A percentile compares a stretch with the other conserved stretches of the same genome.
Conservation (phyloP, 2,113 vertebrate genomes). For the Galbula dea region DNA sequence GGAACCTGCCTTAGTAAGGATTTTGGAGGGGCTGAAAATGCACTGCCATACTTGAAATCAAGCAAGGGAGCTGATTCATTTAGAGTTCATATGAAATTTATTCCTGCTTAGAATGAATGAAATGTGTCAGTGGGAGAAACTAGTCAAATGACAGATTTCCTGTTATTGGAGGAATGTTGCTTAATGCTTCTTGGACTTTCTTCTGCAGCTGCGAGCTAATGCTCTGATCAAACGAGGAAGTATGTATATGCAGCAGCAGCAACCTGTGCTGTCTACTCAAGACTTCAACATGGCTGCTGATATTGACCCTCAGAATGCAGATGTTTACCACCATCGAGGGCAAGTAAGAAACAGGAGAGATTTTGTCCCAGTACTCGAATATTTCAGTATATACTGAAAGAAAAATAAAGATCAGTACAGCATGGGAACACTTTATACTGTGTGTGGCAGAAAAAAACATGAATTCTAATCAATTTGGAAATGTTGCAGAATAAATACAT, state of each 20-base stretch:
- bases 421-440: rapidly evolving
- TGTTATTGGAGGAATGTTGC: background rate
- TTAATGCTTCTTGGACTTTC: background rate
- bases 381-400: background rate
- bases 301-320: slow-evolving; percentile 91
- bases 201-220: slow-evolving; percentile 86
- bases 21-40: background rate
- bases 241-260: slow-evolving; percentile 99
- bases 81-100: background rate
- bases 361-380: background rate
- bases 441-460: background rate
- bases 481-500: background rate
- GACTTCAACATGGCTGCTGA: slow-evolving; percentile 97
- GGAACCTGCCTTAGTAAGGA: background rate
- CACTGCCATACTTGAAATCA: background rate
- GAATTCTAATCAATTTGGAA: background rate
- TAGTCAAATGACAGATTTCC: background rate
- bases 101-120: background rate
- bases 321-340: slow-evolving; percentile 96
- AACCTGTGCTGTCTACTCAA: slow-evolving; percentile 87
- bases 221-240: slow-evolving; percentile 97
- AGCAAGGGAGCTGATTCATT: background rate
- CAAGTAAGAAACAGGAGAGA: slow-evolving; percentile 77
- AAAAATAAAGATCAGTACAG: background rate
- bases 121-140: background rate